Conservation (phyloP, 2,888 invertebrate genomes). For the Chromoteleia sp. region DNA sequence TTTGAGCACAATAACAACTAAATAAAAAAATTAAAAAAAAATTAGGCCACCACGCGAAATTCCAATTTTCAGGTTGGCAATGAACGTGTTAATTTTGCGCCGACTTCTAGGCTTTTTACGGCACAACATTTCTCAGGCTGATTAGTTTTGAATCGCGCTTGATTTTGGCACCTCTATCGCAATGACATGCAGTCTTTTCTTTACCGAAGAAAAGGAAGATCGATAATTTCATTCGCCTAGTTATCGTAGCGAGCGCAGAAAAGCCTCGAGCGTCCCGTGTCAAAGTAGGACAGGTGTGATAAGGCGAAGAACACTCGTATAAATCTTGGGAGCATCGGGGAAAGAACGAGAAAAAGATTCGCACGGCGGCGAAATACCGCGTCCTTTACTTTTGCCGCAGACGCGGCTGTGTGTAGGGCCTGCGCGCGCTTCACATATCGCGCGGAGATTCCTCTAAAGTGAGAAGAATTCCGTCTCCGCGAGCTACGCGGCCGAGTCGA, state of each 20-base stretch:
- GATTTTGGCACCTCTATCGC: conserved; percentile 55
- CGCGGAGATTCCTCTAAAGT: conserved; percentile 18
- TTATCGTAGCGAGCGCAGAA: conserved; percentile 59
- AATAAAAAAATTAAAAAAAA: too few species aligned
- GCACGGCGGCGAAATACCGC: conserved; percentile 46
- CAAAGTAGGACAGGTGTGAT: conserved; percentile 69
- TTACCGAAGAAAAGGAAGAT: conserved; percentile 48
- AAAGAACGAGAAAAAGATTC: conserved; percentile 66
- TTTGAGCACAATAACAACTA: too few species aligned
- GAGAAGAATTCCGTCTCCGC: conserved; percentile 46
- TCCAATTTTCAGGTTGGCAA: too few species aligned
- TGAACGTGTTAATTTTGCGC: conserved; percentile 9
- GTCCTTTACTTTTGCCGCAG: conserved; percentile 45
- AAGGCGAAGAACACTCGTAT: conserved; percentile 69
- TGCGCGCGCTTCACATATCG: conserved; percentile 49
- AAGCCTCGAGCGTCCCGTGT: conserved; percentile 67
- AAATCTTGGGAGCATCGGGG: conserved; percentile 54
- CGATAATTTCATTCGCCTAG: conserved; percentile 69
- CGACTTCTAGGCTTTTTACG: conserved; percentile 20
- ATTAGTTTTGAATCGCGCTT: conserved; percentile 59
- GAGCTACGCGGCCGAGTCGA: conserved; percentile 21
- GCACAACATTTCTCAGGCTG: conserved; percentile 38
- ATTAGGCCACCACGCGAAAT: too few species aligned
- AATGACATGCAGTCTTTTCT: conserved; percentile 49
- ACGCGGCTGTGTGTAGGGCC: conserved; percentile 9